Conservation (phyloP, 2,888 invertebrate genomes). For the Eupsilia transversa region DNA sequence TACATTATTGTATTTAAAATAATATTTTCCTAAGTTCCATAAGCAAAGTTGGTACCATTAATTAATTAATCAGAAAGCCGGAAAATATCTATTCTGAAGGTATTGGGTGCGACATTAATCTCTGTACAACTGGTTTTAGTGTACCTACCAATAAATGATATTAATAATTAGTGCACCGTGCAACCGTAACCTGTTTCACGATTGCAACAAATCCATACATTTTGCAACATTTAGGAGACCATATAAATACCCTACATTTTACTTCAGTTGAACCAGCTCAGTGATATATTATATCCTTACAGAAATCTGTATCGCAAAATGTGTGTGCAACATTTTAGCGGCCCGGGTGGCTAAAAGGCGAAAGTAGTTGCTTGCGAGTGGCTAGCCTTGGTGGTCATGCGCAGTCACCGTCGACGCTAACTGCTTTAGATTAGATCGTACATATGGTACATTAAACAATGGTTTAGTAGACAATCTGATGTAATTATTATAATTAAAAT, state of each 20-base stretch:
- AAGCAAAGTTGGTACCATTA: not conserved
- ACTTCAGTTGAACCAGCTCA: slow-evolving; percentile 1
- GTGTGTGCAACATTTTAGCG: slow-evolving; percentile 73
- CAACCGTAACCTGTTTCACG: slow-evolving; percentile 34
- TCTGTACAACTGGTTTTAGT: slow-evolving; percentile 26
- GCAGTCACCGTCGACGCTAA: slow-evolving; percentile 63
- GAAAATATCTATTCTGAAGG: slow-evolving; percentile 11
- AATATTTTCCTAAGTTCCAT: not conserved
- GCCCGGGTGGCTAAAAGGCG: slow-evolving; percentile 76
- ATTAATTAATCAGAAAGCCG: slow-evolving; percentile 26
- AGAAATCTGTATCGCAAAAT: slow-evolving; percentile 45
- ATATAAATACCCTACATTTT: slow-evolving; percentile 20
- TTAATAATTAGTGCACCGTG: slow-evolving; percentile 38
- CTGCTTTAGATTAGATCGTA: slow-evolving; percentile 72
- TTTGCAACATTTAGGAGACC: slow-evolving; percentile 38
- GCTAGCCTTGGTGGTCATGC: slow-evolving; percentile 83
- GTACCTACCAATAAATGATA: slow-evolving; percentile 41
- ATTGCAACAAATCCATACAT: slow-evolving; percentile 49
- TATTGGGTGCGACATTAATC: slow-evolving; percentile 39
- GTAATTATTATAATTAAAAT: slow-evolving; percentile 44
- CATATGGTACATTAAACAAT: slow-evolving; percentile 56
- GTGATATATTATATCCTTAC: slow-evolving; percentile 13
- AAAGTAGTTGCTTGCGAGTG: slow-evolving; percentile 80
- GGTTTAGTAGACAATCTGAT: slow-evolving; percentile 43
- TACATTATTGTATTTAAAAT: not conserved